Conservation (phyloP, 2,888 invertebrate species). For the Drosophila testacea region DNA sequence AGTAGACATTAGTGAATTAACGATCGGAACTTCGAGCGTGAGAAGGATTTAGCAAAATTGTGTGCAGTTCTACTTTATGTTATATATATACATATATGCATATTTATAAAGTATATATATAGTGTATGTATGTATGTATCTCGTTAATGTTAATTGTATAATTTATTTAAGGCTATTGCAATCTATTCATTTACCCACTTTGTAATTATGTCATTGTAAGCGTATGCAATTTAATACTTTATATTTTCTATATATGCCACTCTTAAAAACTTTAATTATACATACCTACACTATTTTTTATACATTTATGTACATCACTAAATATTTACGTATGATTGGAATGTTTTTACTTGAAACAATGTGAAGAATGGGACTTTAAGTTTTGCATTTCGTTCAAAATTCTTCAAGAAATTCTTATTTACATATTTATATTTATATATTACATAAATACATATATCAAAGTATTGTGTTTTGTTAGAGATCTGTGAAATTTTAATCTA, state of each 20-base stretch:
- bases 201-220: slow-evolving; percentile 69
- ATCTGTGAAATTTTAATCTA: slow-evolving; percentile 69
- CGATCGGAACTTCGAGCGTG: slow-evolving; percentile 47
- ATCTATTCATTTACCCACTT: slow-evolving; percentile 55
- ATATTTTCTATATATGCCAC: slow-evolving; percentile 38
- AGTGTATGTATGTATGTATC: slow-evolving; percentile 41
- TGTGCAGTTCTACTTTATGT: slow-evolving; percentile 62
- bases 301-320: slow-evolving; percentile 42
- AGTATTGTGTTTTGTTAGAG: slow-evolving; percentile 72
- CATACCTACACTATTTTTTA: slow-evolving; percentile 42
- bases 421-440: slow-evolving; percentile 45
- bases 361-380: slow-evolving; percentile 32
- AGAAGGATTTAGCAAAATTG: slow-evolving; percentile 71
- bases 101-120: slow-evolving; percentile 27
- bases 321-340: slow-evolving; percentile 27
- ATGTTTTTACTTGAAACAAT: slow-evolving; percentile 32
- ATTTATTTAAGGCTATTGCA: slow-evolving; percentile 68
- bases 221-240: slow-evolving; percentile 36
- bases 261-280: slow-evolving; percentile 34
- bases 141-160: slow-evolving; percentile 77
- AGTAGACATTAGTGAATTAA: slow-evolving; percentile 36
- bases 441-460: slow-evolving; percentile 40
- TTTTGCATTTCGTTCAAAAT: slow-evolving; percentile 57
- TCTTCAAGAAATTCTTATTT: slow-evolving; percentile 48
- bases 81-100: slow-evolving; percentile 40